Evolutionary conservation across 2,888 invertebrate species (phyloP), one percentile per base, ranked within the genome.

Genomic region (Malthinus flaveolus): DNA sequence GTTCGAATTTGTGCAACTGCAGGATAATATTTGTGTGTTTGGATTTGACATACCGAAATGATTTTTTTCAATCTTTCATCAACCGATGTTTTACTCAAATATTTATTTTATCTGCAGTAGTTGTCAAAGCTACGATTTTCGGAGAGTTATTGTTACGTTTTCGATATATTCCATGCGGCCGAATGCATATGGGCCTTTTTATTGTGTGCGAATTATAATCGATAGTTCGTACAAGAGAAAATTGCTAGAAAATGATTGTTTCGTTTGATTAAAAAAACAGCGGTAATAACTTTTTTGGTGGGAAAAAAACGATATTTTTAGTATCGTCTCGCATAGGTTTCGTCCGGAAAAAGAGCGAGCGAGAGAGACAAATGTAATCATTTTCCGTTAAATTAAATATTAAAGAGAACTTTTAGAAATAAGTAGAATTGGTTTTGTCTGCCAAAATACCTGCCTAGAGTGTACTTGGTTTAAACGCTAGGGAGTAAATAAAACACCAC

Each of bases 401-500:
- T 54, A 51, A 50, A 36, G 39, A 50, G 32, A 35, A 32, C 44
- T 49, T 36, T 51, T 51, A 31, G 37, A 44, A 52, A 58, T 52
- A 48, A 58, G 53, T 49, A 39, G 49, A 49, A 49, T 45, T 49
- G 39, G 57, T 54, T 50, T 36, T 44, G 50, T 42, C 13, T 42
- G 39, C 37, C 55, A 49, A 56, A 52, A 56, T 60, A 60, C 55
- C 60, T 60, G 56, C 54, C 50, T 56, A 54, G 65, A 59, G 65
- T 56, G 63, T 50, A 61, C 59, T 53, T 52, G 59, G 58, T 54
- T 61, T 65, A 65, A 63, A 59, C 61, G 65, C 59, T 32, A 46
- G 61, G 71, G 69, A 74, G 73, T 75, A 75, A 76, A 78, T 77
- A 78, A 78, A 77, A 75, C 71, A 66, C 75, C 75, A 69, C 75